Evolutionary conservation across 2,797 vertebrate species (phyloP), one percentile per base, ranked within the genome.

Genomic region (Oreochromis grahami): DNA sequence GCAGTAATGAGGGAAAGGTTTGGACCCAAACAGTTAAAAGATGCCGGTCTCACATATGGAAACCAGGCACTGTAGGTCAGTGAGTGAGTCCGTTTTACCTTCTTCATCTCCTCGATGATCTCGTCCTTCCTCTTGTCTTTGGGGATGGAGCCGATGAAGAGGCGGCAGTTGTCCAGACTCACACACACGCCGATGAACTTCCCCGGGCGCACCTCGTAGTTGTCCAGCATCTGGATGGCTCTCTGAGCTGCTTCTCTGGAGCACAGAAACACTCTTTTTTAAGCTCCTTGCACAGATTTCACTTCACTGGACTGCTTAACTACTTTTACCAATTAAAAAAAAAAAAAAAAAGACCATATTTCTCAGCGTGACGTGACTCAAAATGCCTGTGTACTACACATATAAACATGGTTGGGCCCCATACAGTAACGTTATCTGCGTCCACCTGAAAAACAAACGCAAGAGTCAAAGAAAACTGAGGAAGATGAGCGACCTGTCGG

Each of bases 41-140:
- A 21, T 26, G 36, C n/a, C 21, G 36, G 34, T 65, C 7, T 38
- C 34, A 38, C 32, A 0, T 2, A 13, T 68, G 38, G 38, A 26
- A 70, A 70, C 0, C 2, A 63, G 56, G 29, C 34, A 68, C n/a
- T 8, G 12, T 15, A 36, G 63, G n/a, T 1, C 17, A 60, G 1
- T 60, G 56, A 60, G 56, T 7, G 29, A 36, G 58, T 63, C 58
- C 5, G 34, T 19, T 74, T 29, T 41, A 93, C 93, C 90, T 84
- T 91, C 60, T 58, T 88, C 86, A 99, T 98, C 96, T 98, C 98
- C 84, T 97, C 97, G 86, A 98, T 85, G 93, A 99, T 98, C 92
- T 99, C 98, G 48, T 98, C 97, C 91, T 97, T 99, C 82, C 92
- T 97, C 95, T 97, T 98, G 90, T 99, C 98, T 91, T 97, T 99